Conservation (phyloP, 2,888 invertebrate species). For the Tyria jacobaeae region DNA sequence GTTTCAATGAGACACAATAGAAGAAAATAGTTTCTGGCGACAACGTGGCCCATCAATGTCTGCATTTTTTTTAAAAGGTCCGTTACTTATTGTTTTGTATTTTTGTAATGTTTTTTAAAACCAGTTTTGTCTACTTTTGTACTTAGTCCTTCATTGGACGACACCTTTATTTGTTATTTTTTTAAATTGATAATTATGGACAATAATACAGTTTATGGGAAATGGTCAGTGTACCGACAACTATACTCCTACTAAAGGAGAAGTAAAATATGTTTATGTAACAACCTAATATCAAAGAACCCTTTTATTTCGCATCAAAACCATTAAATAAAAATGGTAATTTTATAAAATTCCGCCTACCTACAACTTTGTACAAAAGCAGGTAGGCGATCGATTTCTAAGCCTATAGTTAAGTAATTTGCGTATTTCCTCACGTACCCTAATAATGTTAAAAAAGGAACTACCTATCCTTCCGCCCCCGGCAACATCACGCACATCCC, state of each 20-base stretch:
- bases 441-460: conserved; percentile 76
- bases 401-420: conserved; percentile 67
- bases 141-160: conserved; percentile 1
- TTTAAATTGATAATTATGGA: not conserved
- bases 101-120: conserved; percentile 19
- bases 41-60: conserved; percentile 64
- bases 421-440: conserved; percentile 75
- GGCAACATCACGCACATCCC: conserved; percentile 82
- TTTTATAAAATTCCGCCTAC: conserved; percentile 39
- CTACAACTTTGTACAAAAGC: conserved; percentile 42
- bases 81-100: conserved; percentile 36
- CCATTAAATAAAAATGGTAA: conserved; percentile 27
- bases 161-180: not conserved
- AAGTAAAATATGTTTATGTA: too few species aligned
- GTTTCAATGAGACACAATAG: conserved; percentile 75
- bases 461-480: conserved; percentile 83
- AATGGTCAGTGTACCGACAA: too few species aligned
- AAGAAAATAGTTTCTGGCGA: conserved; percentile 76
- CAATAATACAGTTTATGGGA: too few species aligned
- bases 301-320: conserved; percentile 23
- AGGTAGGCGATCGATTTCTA: conserved; percentile 52
- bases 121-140: conserved; percentile 21
- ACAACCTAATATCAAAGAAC: conserved; percentile 9
- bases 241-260: too few species aligned
- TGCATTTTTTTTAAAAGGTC: conserved; percentile 50